Conservation (phyloP, 2,797 vertebrate genomes). For the Huso huso region DNA sequence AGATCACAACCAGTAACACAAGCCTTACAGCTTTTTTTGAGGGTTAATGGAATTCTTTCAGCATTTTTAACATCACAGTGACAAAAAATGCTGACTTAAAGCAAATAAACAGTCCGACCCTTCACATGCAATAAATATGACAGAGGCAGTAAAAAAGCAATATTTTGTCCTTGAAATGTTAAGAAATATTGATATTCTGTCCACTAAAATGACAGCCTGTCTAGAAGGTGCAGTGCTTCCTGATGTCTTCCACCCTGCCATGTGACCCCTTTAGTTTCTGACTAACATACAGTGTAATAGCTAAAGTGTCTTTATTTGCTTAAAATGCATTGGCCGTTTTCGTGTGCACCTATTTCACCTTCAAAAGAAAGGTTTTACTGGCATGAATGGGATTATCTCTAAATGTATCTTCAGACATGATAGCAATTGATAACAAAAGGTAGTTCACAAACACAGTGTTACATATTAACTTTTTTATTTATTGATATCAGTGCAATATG, state of each 20-base stretch:
- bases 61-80: slow-evolving; percentile 72
- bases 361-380: not conserved
- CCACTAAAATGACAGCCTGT: slow-evolving; percentile 7
- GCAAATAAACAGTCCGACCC: slow-evolving; percentile 52
- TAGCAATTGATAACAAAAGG: too few species aligned
- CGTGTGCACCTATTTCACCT: not conserved
- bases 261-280: slow-evolving; percentile 37
- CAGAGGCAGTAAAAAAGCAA: slow-evolving; percentile 78
- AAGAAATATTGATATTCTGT: slow-evolving; percentile 63
- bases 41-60: slow-evolving; percentile 61
- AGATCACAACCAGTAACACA: slow-evolving; percentile 57
- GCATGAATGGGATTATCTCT: too few species aligned
- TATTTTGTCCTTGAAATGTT: slow-evolving; percentile 84
- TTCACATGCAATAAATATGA: slow-evolving; percentile 69
- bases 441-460: too few species aligned
- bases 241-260: not conserved
- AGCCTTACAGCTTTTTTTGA: slow-evolving; percentile 72
- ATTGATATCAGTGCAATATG: too few species aligned
- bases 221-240: too few species aligned
- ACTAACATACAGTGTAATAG: not conserved
- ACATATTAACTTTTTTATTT: too few species aligned
- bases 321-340: not conserved
- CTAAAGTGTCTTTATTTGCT: not conserved
- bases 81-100: slow-evolving; percentile 73
- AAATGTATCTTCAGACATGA: too few species aligned